phyloP scores from a whole-genome alignment of 2,888 invertebrate genomes.

The Bimastos eiseni region DNA sequence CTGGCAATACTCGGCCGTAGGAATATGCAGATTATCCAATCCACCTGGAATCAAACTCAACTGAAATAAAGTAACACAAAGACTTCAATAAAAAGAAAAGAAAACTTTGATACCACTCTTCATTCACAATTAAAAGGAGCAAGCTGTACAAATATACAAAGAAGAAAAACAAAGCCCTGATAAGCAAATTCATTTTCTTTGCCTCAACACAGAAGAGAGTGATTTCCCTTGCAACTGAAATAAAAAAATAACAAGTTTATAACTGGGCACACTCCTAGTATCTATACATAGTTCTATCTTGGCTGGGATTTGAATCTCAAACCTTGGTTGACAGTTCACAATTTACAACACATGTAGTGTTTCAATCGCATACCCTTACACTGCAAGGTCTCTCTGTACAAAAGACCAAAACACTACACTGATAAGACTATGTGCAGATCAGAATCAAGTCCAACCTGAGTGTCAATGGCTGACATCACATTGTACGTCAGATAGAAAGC shows the following conservation, averaged over 20 bases:
- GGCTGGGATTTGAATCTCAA: not conserved
- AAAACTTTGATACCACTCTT: not conserved
- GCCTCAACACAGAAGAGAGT: too few species aligned
- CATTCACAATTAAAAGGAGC: not conserved
- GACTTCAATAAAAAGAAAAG: not conserved
- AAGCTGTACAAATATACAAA: not conserved
- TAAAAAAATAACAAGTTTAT: too few species aligned
- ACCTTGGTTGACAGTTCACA: not conserved
- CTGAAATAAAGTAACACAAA: constrained; percentile 13
- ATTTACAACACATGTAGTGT: not conserved
- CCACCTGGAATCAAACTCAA: constrained; percentile 70
- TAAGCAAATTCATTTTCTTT: not conserved
- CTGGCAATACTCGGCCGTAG: constrained; percentile 74
- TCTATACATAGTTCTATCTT: not conserved
- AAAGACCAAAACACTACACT: not conserved
- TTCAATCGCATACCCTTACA: not conserved
- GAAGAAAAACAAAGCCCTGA: not conserved
- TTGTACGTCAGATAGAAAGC: constrained; percentile 83
- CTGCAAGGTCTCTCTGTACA: not conserved
- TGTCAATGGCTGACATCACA: constrained; percentile 81
- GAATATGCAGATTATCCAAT: constrained; percentile 75
- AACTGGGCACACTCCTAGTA: too few species aligned
- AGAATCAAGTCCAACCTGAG: constrained; percentile 71
- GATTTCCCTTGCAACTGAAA: not conserved
- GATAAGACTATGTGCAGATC: not conserved